A percentile compares a stretch with the other conserved stretches of the same genome.
Conservation (phyloP, 2,113 vertebrate species). For the Cinclus cinclus region DNA sequence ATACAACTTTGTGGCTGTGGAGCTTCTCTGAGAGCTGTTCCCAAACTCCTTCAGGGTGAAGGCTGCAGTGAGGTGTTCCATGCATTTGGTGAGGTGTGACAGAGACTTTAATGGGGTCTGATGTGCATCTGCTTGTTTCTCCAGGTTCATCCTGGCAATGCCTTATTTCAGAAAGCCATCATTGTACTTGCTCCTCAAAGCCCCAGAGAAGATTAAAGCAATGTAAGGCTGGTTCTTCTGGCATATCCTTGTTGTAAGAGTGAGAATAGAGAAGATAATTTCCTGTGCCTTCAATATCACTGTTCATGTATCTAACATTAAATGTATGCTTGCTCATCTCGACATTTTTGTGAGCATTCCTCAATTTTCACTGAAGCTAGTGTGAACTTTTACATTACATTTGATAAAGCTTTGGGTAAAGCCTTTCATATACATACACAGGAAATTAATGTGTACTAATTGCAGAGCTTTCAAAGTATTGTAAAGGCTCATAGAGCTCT, state of each 20-base stretch:
- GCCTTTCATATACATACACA: neutral
- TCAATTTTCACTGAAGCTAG: neutral
- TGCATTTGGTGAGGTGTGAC: neutral
- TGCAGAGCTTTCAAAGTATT: neutral
- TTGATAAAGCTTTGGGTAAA: neutral
- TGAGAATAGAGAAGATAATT: neutral
- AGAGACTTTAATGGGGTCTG: fast-evolving
- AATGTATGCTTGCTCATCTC: neutral
- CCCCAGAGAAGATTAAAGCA: neutral
- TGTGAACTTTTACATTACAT: neutral
- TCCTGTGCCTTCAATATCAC: fast-evolving
- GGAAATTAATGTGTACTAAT: neutral
- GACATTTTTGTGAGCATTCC: neutral
- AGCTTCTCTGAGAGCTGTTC: neutral
- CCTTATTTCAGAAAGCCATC: neutral
- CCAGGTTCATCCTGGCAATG: neutral
- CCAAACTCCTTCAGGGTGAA: neutral
- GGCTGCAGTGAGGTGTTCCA: neutral
- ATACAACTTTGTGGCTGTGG: neutral
- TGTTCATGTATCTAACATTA: neutral
- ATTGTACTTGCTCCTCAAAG: neutral
- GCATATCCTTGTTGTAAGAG: neutral
- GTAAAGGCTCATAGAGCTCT: neutral
- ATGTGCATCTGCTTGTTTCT: neutral
- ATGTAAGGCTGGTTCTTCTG: neutral